Base-by-base conservation (phyloP, 2,888 invertebrate species). In the Baronia brevicornis region DNA sequence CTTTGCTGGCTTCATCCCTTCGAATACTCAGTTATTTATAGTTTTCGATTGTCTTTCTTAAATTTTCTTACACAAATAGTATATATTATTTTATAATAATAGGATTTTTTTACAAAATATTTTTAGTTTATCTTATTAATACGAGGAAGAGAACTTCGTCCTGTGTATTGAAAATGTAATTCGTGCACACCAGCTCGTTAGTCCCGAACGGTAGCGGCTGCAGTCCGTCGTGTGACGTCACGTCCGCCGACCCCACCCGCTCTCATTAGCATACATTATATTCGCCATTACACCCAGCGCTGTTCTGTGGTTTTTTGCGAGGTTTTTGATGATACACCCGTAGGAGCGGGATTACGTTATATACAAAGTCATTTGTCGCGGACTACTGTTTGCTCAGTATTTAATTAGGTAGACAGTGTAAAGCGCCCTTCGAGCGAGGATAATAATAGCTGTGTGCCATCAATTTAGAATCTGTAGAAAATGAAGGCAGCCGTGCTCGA, bases 181-280 rank as follows among this genome's bases (percentile, higher is more conserved):
- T n/a, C n/a, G n/a, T 50, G 66, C 69, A 73, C 68, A 70, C 61
- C 66, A 65, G 65, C 75, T 79, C 79, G 78, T 78, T 79, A 79
- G 65, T 62, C 57, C 61, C 51, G 57, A 59, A 54, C 58, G 53
- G 48, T 54, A 56, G 65, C 60, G 66, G 72, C 70, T 74, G 78
- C 61, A 77, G 77, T 78, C 73, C 70, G 57, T 63, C 69, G 72
- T 78, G 75, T 77, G 78, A 75, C 73, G 77, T 73, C 78, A 78
- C 77, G 74, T 79, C 63, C 69, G 52, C 61, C 57, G 53, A 55
- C 60, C 62, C 65, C 57, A 57, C 64, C 65, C 59, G 66, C 68
- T 64, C 73, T 80, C 78, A 80, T 84, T 82, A 82, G 67, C 84
- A 82, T 82, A 82, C 69, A 82, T 84, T 82, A 84, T 78, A 72